Evolutionary conservation across 2,113 vertebrate species (phyloP).

Genomic region (Nibea albiflora): DNA sequence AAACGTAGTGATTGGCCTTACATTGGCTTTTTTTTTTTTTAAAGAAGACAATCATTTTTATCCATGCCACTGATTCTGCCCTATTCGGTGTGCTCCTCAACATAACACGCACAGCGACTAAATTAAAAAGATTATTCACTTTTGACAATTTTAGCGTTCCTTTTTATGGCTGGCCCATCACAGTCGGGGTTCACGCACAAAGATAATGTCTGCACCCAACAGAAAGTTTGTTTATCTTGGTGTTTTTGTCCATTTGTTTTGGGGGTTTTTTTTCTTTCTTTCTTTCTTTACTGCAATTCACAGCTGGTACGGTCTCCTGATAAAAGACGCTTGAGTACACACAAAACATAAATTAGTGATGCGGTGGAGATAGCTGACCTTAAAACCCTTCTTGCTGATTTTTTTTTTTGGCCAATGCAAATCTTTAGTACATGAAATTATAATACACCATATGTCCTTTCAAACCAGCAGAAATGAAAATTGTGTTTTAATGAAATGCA

Average conservation of each 20-base stretch:
- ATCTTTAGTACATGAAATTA: background rate
- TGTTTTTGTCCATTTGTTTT: conserved; percentile 16
- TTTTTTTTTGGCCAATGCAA: background rate
- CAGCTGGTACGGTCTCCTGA: background rate
- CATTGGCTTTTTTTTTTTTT: conserved; percentile 60
- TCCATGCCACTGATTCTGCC: conserved; percentile 61
- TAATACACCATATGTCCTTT: background rate
- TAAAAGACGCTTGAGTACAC: conserved; percentile 3
- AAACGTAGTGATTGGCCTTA: conserved; percentile 50
- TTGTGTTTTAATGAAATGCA: background rate
- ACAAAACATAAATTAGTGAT: conserved; percentile 3
- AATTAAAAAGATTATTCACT: conserved; percentile 82
- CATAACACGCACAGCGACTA: conserved; percentile 71
- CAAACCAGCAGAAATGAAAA: background rate
- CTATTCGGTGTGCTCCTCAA: conserved; percentile 67
- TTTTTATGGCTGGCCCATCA: conserved; percentile 41
- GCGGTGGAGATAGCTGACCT: background rate
- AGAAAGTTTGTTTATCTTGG: conserved; percentile 21
- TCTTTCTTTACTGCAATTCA: conserved; percentile 3
- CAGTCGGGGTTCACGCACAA: conserved; percentile 54
- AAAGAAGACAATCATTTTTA: conserved; percentile 75
- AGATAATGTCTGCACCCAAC: conserved; percentile 37
- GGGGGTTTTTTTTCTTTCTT: too few relatives aligned
- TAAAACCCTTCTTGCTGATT: background rate
- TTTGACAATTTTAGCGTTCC: conserved; percentile 71